These are phyloP conservation scores for Lasioglossum marginatum DNA, from an alignment of 2,888 invertebrate species.

Conservation along the genomic window DNA sequence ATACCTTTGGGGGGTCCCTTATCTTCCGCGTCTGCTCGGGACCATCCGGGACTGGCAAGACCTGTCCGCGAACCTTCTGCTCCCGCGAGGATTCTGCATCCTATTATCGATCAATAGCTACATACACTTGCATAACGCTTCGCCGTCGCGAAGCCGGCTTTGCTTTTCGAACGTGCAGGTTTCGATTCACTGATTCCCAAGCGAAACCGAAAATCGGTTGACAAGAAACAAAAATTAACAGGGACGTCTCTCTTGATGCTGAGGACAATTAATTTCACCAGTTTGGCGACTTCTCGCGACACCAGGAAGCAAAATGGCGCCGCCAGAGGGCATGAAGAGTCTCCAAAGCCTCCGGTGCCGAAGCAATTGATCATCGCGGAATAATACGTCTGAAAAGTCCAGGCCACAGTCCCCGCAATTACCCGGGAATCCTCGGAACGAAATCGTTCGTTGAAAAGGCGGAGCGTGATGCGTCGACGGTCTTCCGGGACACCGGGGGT, in stretches of 20 bases:
- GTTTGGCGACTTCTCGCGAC: neutral
- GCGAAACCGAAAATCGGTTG: neutral
- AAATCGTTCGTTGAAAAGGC: conserved; percentile 54
- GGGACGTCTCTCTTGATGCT: neutral
- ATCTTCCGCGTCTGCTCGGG: conserved; percentile 77
- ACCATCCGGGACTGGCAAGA: conserved; percentile 77
- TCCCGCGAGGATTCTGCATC: conserved; percentile 69
- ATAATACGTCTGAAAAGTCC: conserved; percentile 13
- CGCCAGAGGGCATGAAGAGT: neutral
- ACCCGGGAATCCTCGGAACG: conserved; percentile 60
- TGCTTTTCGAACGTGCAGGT: neutral
- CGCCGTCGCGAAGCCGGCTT: conserved; percentile 2
- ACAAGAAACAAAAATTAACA: neutral
- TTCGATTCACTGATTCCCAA: neutral
- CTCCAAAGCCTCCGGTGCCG: neutral
- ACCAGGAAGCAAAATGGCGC: neutral
- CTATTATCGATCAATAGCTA: conserved; percentile 76
- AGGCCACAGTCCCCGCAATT: conserved; percentile 48
- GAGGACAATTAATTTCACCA: neutral
- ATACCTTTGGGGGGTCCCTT: conserved; percentile 83
- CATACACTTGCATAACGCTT: conserved; percentile 48
- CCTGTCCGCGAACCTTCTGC: conserved; percentile 67
- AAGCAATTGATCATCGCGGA: conserved; percentile 28
- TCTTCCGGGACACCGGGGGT: neutral
- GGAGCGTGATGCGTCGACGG: conserved; percentile 45